Evolutionary conservation across 2,797 vertebrate genomes (phyloP).

Genomic region (Cirrhinus mrigala): DNA sequence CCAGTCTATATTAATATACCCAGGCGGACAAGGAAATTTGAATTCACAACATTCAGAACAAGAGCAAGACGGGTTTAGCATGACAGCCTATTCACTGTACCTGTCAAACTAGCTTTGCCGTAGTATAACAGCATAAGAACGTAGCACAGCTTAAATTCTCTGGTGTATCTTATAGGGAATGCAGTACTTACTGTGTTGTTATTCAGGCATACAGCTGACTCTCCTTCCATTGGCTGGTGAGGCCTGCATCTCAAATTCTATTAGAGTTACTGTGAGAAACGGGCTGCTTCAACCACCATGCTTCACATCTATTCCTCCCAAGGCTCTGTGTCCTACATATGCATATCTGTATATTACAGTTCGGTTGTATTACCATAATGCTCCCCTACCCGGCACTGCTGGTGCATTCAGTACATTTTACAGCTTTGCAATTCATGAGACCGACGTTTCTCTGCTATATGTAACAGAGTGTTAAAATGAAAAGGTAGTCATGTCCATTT

Average conservation of each 20-base stretch:
- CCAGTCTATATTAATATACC: constrained; percentile 4
- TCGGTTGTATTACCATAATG: constrained; percentile 39
- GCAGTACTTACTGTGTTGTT: constrained; percentile 18
- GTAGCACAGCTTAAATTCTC: not conserved
- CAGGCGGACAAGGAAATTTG: not conserved
- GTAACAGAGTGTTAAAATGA: not conserved
- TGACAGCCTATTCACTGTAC: constrained; percentile 13
- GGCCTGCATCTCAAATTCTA: constrained; percentile 42
- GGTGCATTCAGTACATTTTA: constrained; percentile 17
- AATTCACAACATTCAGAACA: not conserved
- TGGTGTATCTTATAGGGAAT: constrained; percentile 8
- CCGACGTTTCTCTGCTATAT: not conserved
- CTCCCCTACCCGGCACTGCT: not conserved
- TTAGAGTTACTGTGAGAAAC: constrained; percentile 47
- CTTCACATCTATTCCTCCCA: constrained; percentile 46
- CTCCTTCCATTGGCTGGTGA: constrained; percentile 11
- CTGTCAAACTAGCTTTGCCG: constrained; percentile 13
- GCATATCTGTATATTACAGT: constrained; percentile 24
- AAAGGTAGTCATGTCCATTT: not conserved
- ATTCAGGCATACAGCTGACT: constrained; percentile 16
- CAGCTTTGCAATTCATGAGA: constrained; percentile 22
- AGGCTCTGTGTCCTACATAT: constrained; percentile 49
- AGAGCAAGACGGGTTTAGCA: not conserved
- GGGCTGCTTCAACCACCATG: not conserved
- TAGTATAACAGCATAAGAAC: not conserved